These are phyloP conservation scores for Melipona bicolor DNA, from an alignment of 2,888 invertebrate genomes.

Conservation along the genomic window DNA sequence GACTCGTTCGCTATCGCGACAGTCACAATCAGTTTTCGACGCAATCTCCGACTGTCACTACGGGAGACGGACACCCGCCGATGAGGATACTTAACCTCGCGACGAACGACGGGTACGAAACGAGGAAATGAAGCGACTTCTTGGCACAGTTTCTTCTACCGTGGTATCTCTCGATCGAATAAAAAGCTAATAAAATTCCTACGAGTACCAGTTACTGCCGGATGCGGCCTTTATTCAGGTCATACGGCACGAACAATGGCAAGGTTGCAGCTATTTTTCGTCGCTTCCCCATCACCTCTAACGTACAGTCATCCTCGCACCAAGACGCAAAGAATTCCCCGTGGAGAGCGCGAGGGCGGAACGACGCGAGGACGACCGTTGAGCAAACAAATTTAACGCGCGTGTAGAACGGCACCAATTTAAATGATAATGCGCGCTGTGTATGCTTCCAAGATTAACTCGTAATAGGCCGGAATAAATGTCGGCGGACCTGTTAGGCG, in stretches of 20 bases:
- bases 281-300: neutral
- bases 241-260: constrained; percentile 8
- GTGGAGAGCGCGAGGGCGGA: constrained; percentile 46
- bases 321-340: constrained; percentile 52
- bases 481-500: constrained; percentile 71
- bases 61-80: constrained; percentile 74
- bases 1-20: constrained; percentile 71
- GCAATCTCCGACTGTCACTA: constrained; percentile 69
- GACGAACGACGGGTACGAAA: constrained; percentile 51
- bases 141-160: constrained; percentile 36
- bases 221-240: neutral
- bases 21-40: constrained; percentile 74
- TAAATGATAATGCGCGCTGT: constrained; percentile 76
- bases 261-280: neutral
- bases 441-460: constrained; percentile 73
- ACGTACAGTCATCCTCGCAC: constrained; percentile 4
- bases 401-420: constrained; percentile 75
- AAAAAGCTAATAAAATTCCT: neutral
- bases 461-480: constrained; percentile 75
- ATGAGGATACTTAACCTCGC: constrained; percentile 45
- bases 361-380: constrained; percentile 28
- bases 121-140: constrained; percentile 55
- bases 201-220: neutral
- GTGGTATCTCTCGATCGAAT: neutral
- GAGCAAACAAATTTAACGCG: constrained; percentile 75